Evolutionary conservation across 2,797 vertebrate species (phyloP).

Genomic region (Halcyon leucocephala): DNA sequence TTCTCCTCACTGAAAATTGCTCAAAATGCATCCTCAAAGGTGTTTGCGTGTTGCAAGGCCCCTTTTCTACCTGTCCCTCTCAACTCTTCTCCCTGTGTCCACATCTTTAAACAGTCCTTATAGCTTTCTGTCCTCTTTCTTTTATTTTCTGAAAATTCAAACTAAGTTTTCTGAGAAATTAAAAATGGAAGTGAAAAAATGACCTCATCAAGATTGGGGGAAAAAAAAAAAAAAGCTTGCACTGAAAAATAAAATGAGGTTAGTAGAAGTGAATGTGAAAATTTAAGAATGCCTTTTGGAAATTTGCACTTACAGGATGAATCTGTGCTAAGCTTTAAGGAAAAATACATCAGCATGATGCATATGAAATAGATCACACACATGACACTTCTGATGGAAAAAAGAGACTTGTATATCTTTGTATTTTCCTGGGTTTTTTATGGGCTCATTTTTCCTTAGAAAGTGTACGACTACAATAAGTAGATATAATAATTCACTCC

Average conservation of each 20-base stretch:
- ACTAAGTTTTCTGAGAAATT: not conserved
- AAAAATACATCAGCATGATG: not conserved
- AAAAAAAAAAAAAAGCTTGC: not conserved
- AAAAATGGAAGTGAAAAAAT: not conserved
- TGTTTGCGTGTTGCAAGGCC: not conserved
- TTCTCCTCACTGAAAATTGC: not conserved
- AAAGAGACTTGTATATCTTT: not conserved
- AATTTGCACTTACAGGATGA: not conserved
- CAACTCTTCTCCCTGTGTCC: rapidly evolving
- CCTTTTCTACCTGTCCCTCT: not conserved
- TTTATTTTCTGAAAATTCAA: not conserved
- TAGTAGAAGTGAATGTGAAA: not conserved
- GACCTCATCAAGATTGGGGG: not conserved
- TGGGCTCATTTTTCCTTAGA: not conserved
- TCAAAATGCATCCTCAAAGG: not conserved
- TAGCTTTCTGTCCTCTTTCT: not conserved
- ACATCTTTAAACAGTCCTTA: not conserved
- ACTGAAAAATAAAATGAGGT: not conserved
- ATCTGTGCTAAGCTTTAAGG: not conserved
- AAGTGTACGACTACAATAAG: not conserved
- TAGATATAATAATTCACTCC: not conserved
- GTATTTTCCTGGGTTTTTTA: not conserved
- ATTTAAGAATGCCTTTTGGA: not conserved
- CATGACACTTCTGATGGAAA: not conserved
- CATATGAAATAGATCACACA: not conserved